Base-by-base conservation (phyloP, 2,888 invertebrate species). In the Agrilus cyanescens region DNA sequence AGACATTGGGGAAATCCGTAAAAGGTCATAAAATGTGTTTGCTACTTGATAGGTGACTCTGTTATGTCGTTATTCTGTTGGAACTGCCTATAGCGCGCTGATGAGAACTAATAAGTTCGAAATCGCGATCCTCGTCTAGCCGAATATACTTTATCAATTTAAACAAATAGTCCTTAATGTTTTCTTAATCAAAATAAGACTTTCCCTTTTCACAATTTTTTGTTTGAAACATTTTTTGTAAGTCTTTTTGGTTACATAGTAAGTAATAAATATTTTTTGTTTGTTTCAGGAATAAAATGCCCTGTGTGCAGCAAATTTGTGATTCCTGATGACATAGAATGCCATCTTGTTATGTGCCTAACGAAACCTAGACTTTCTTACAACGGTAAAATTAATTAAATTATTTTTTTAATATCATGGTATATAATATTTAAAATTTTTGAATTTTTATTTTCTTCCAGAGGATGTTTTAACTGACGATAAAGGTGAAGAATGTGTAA, bases 231-330 rank as follows among this genome's bases (percentile, higher is more conserved):
- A 2, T 32, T 29, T 31, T 29, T 38, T 31, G 30, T 38, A n/a
- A n/a, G 3, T 38, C 31, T 38, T 4, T 8, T 38, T 2, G 2
- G 20, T 25, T 29, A 12, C 15, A 32, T 15, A 18, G 7, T 12
- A n/a, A 16, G 10, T 37, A 37, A 37, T 7, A 8, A 16, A 37
- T 38, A 6, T 7, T 12, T 38, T 25, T 39, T 35, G 25, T 41
- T 40, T 37, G 38, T 45, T 53, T 51, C 78, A 95, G 97, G 95
- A 71, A 87, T 97, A 69, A 95, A 95, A 75, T 98, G 97, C 74
- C 96, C 97, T 54, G 94, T 97, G 58, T 97, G 97, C 81, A 91
- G 91, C 73, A 96, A 95, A 76, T 88, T 89, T 71, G 89, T 98
- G 64, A 76, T 95, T 69, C 94, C 95, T 56, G 96, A 97, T 74